Base-by-base conservation (phyloP, 2,113 vertebrate genomes). In the Crotalus tigris region DNA sequence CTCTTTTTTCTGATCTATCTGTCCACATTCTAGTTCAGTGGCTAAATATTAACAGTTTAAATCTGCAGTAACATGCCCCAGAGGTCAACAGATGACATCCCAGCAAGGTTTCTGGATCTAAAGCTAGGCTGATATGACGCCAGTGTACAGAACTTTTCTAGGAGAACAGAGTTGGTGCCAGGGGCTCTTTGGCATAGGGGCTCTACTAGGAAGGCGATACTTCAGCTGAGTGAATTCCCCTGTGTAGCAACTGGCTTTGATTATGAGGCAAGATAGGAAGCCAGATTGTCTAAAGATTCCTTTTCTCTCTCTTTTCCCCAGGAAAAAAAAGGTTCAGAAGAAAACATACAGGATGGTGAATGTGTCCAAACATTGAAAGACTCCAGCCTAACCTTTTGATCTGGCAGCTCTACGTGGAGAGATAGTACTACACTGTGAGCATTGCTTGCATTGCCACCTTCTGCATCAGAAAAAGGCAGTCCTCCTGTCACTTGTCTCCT, bases 41-140 rank as follows among this genome's bases (percentile, higher is more conserved):
- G 69, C 75, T 93, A 93, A 93, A 93, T 55, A 93, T 93, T 93
- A 93, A 93, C 91, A 17, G 19, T 10, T 39, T 87, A 15, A 69
- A 58, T 92, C 93, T 87, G 87, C 75, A 88, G 93, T 58, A 57
- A 46, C 33, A 75, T 88, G 58, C 26, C 33, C 46, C 46, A 81
- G 53, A 51, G 91, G 90, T 89, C 90, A 91, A 4, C 54, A 46
- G 54, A 61, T 86, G 87, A 61, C 55, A 64, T 69, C 87, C 9
- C 26, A 21, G 46, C 69, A 61, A 85, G 24, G n/a, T 21, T 89
- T 53, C 49, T 91, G 55, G 87, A 88, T 44, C 54, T 51, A 86
- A 54, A 87, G 49, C 55, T 89, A 21, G 64, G 39, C 51, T 59
- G 90, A 91, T 85, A 26, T 59, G 53, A 57, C 57, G 54, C 69